Percentiles rank a stretch among this genome's conserved stretches.
Conservation (phyloP, 2,888 invertebrate species). For the Sminthurides aquaticus region DNA sequence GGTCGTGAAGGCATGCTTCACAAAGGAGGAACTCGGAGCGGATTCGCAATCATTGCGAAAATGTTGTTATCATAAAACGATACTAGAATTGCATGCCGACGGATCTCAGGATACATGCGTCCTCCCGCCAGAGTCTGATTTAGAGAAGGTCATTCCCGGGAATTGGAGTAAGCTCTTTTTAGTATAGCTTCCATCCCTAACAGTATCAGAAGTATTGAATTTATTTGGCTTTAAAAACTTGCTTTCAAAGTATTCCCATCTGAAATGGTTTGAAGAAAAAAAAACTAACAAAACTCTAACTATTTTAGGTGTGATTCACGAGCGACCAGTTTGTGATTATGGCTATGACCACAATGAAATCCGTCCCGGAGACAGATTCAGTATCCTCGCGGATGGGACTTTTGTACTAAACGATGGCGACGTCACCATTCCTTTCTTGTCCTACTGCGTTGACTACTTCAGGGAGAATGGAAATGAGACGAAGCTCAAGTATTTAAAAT, state of each 20-base stretch:
- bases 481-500: conserved; percentile 26
- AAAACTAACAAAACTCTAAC: too few species aligned
- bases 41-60: conserved; percentile 30
- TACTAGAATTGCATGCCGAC: conserved; percentile 29
- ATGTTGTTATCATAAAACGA: conserved; percentile 28
- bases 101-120: conserved; percentile 17
- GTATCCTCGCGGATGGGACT: conserved; percentile 28
- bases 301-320: conserved; percentile 34
- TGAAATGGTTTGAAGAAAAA: too few species aligned
- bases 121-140: not conserved
- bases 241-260: too few species aligned
- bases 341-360: conserved; percentile 27
- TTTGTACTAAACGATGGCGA: conserved; percentile 20
- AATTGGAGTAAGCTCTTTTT: conserved; percentile 31
- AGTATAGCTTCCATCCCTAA: conserved; percentile 1
- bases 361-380: conserved; percentile 20
- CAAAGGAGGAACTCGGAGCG: conserved; percentile 33
- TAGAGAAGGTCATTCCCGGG: conserved; percentile 8
- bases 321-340: conserved; percentile 33
- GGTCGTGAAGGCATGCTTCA: conserved; percentile 39
- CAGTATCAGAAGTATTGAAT: too few species aligned
- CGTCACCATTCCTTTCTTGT: conserved; percentile 27
- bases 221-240: too few species aligned
- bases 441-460: conserved; percentile 41
- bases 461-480: conserved; percentile 17